phyloP scores from a whole-genome alignment of 2,888 invertebrate genomes.

The Drosophila phalerata region DNA sequence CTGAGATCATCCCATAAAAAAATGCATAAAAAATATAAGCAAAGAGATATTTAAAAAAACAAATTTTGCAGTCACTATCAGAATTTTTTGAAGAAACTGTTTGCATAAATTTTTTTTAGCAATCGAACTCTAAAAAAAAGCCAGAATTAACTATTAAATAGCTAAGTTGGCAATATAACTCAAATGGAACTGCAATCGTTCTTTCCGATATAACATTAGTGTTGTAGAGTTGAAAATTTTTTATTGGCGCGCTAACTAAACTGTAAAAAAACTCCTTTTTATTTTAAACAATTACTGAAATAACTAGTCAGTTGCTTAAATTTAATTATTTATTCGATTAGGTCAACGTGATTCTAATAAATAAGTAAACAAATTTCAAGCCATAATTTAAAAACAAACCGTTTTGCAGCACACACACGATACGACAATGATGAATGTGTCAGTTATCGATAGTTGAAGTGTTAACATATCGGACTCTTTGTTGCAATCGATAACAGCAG shows the following conservation, averaged over 20 bases:
- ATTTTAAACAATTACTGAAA: neutral
- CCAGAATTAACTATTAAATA: no score
- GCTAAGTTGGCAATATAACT: neutral
- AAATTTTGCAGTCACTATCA: no score
- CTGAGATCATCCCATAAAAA: no score
- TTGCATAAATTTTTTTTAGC: no score
- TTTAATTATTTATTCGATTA: neutral
- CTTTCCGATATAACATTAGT: neutral
- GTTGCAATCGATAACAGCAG: neutral
- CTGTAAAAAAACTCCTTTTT: neutral
- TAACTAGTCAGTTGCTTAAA: neutral
- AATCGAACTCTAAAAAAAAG: no score
- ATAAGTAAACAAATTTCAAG: neutral
- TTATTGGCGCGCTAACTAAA: neutral
- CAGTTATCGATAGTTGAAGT: neutral
- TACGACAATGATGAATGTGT: neutral
- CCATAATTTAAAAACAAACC: neutral
- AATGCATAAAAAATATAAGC: no score
- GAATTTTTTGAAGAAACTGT: no score
- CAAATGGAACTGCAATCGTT: slow-evolving; percentile 12
- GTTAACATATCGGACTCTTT: neutral
- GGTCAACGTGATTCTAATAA: neutral
- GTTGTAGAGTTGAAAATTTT: neutral
- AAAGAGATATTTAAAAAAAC: no score
- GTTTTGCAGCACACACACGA: neutral